These are phyloP conservation scores for Eretmodus cyanostictus DNA, from an alignment of 2,113 vertebrate species.

Conservation along the genomic window DNA sequence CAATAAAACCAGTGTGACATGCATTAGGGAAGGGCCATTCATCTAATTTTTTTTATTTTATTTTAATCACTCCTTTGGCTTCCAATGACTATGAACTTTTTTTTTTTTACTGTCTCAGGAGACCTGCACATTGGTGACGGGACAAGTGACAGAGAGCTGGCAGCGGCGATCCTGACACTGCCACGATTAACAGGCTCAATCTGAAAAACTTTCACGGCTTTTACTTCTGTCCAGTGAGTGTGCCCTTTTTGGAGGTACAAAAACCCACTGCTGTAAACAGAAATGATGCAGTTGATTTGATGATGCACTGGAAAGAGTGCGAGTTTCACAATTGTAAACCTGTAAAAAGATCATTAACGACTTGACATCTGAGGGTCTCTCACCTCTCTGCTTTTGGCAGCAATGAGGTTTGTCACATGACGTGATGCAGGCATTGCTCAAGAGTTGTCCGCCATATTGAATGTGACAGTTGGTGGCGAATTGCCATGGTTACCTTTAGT, in stretches of 20 bases:
- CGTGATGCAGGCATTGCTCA: not conserved
- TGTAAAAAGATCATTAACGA: not conserved
- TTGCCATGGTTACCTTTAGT: not conserved
- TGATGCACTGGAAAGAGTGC: not conserved
- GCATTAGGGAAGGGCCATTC: not conserved
- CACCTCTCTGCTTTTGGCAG: not conserved
- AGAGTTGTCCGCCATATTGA: not conserved
- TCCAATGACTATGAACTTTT: not conserved
- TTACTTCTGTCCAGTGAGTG: not conserved
- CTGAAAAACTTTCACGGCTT: not conserved
- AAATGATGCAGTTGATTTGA: not conserved
- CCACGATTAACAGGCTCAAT: not conserved
- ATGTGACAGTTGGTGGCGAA: not conserved
- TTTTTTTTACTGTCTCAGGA: not conserved
- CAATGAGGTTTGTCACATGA: not conserved
- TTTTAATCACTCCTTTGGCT: not conserved
- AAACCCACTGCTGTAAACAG: not conserved
- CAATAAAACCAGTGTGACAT: not conserved
- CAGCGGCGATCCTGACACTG: not conserved
- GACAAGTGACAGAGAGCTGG: not conserved
- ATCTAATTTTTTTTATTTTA: not conserved
- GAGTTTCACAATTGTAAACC: not conserved
- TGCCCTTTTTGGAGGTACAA: not conserved
- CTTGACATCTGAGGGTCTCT: not conserved
- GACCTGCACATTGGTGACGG: fast-evolving